Evolutionary conservation across 2,797 vertebrate genomes (phyloP), one percentile per base, ranked within the genome.

Genomic region (Alauda arvensis): DNA sequence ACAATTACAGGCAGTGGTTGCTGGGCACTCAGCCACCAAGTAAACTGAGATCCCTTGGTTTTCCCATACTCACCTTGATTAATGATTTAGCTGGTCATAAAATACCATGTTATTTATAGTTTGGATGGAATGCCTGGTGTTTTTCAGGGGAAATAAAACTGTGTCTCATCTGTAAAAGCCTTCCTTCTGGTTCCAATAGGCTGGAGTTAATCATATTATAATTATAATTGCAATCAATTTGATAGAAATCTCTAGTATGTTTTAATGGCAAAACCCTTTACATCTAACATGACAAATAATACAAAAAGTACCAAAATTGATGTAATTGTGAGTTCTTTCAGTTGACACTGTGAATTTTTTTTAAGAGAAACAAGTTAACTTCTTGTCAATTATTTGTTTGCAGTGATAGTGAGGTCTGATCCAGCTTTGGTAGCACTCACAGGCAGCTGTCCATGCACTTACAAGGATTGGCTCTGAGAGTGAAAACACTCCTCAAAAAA

Each of bases 41-140:
- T 95, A 96, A 96, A 96, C 95, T 90, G 85, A 93, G 90, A 92
- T 96, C 94, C 93, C 81, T 91, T 93, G 89, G 93, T 93, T 96
- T 92, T 92, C 72, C 65, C 89, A 20, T 95, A 65, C 96, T 97
- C 94, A 96, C 89, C 95, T 96, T 94, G 96, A 96, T 97, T 97
- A 97, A 97, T 96, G 96, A 96, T 95, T 96, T 93, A 95, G 91
- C 92, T 89, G 78, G 81, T 94, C 96, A 95, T 96, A 95, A 96
- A 97, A 96, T 94, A 96, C 87, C 93, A 55, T 46, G 31, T 40
- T 95, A 90, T 94, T 96, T 96, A 94, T 94, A 92, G 91, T 95
- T 95, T 93, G 95, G 94, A 89, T 87, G 92, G 85, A 88, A 81
- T 91, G 51, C 77, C 90, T 95, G 65, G 93, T 96, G 95, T 70